Base-by-base conservation (phyloP, 2,113 vertebrate species). In the Tenebrosternarchus preto region DNA sequence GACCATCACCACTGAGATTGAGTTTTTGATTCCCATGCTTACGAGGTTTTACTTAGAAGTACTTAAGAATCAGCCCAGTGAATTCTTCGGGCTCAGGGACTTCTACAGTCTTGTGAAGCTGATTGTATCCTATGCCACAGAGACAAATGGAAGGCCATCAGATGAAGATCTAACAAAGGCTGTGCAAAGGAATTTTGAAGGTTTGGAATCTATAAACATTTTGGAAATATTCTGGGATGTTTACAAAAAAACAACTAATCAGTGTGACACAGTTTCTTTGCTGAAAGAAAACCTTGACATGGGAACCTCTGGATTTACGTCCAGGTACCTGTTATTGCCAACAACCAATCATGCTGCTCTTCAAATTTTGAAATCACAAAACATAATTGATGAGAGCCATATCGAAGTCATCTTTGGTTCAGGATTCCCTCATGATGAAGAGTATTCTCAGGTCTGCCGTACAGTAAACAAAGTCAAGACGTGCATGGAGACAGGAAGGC, bases 371-470 rank as follows among this genome's bases (percentile, higher is more conserved):
- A 83, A 87, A 77, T 84, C 71, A 25, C 67, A 0, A 81, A 76
- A 46, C 0, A 57, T 88, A 90, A 84, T 60, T 22, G 33, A 79
- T 92, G 91, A 79, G 91, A 69, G 83, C 5, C 82, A 85, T 9
- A 80, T 93, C 0, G 94, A 95, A 83, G 90, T 95, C 24, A 94
- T 95, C 77, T 95, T 95, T 15, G 94, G 95, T 11, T 95, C 95
- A 85, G 92, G 94, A 19, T 95, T 95, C 31, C 93, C 93, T 0
- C 90, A 86, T 75, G 95, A 95, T 84, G 94, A 95, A 2, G 94
- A 95, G 50, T 95, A 95, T 6, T 91, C 93, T 2, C 95, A 95
- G 87, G 90, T 95, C 71, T 95, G 95, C 86, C 86, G 92, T 53
- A 93, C 94, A 77, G 94, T 95, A 84, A 95, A 95, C 87, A 89